Base-by-base conservation (phyloP, 2,888 invertebrate species). In the Daptonema setosum region DNA sequence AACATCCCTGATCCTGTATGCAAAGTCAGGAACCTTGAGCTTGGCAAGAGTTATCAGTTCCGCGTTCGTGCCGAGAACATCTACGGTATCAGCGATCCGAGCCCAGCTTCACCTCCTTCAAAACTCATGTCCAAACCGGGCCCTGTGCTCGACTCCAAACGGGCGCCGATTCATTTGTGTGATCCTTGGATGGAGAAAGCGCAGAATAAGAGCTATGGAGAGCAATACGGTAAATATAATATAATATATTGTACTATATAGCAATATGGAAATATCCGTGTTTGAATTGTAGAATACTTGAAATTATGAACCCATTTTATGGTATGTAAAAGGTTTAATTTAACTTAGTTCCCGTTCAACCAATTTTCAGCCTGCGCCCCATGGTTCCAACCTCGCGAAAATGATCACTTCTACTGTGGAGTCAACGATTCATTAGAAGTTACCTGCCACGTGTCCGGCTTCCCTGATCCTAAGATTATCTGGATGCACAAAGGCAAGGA, bases 31-130 rank as follows among this genome's bases (percentile, higher is more conserved):
- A 85, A 87, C 72, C 75, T 95, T 61, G 83, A 86, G 68, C 88
- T 93, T 1, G 85, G 86, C 76, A 79, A 84, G 61, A 91, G 93
- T 74, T 97, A 97, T 75, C 83, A 84, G 72, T 90, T 93, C 78
- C 79, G 97, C 59, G 81, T 95, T 45, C 79, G 91, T 43, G 95
- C 95, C 1, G 91, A 93, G 71, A 97, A 95, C 75, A 85, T 87
- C 71, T 87, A 84, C 71, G 95, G 95, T 50, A 81, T 90, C 62
- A 88, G 88, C 73, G 93, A 95, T 70, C 93, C 95, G 0, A 90
- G 90, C 57, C 90, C 91, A 1, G 83, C 81, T 68, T 85, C 85
- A 1, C 69, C 69, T 22, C 69, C 69, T 28, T 65, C 59, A 28
- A 58, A 65, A 54, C 60, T 68, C 29, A 69, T 68, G 68, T 68